These are phyloP conservation scores for Acropora yongei DNA, from an alignment of 64 coral and sea anemone species.

Conservation along the genomic window DNA sequence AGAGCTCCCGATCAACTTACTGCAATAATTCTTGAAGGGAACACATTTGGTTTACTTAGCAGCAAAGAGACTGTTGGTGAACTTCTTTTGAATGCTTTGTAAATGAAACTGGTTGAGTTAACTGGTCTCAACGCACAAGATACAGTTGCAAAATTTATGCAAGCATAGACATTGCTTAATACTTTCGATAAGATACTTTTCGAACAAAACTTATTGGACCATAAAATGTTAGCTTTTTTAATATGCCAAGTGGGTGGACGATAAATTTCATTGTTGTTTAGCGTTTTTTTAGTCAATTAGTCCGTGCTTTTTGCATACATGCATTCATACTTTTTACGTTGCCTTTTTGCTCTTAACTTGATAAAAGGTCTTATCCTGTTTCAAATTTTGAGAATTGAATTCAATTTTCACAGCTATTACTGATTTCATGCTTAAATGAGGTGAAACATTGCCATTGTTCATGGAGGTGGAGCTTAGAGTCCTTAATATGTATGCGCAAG, in stretches of 20 bases:
- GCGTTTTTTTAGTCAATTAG: not conserved
- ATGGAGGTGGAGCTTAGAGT: not conserved
- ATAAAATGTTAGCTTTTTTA: not conserved
- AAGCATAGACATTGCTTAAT: not conserved
- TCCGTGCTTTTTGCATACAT: not conserved
- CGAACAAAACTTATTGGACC: not conserved
- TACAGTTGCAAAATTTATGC: constrained; percentile 21
- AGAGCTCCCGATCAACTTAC: not conserved
- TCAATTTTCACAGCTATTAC: not conserved
- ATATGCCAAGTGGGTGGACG: not conserved
- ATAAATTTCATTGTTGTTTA: not conserved
- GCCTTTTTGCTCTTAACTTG: not conserved
- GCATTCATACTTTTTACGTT: not conserved
- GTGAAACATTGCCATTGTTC: constrained; percentile 19
- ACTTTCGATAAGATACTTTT: not conserved
- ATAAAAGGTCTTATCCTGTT: not conserved
- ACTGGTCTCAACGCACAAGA: constrained; percentile 5
- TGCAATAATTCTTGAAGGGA: constrained; percentile 16
- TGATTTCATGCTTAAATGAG: constrained; percentile 1
- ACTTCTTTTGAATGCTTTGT: constrained; percentile 16
- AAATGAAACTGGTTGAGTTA: constrained; percentile 1
- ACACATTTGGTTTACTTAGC: constrained; percentile 15
- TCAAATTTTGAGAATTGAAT: not conserved
- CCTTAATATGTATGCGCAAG: too few relatives aligned
- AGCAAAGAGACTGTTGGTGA: not conserved